Evolutionary conservation across 1,140 invertebrate species (phyloP).

Genomic region (Drosophila setifemur): DNA sequence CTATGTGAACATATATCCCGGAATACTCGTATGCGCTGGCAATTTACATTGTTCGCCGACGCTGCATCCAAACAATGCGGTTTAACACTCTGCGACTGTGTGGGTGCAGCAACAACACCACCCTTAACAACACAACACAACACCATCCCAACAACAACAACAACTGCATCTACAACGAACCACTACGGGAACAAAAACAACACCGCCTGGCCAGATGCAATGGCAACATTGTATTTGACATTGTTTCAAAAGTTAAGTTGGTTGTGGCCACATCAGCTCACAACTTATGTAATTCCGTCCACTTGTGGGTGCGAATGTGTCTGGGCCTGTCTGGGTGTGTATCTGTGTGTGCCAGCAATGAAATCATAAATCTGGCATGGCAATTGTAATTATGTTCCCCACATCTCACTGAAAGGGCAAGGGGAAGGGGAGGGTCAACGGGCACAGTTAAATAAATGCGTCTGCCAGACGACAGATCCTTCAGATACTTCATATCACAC

Average conservation of each 20-base stretch:
- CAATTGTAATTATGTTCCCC: constrained; percentile 48
- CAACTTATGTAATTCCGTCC: constrained; percentile 33
- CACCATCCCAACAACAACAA: background rate
- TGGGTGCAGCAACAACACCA: too few relatives aligned
- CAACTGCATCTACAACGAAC: constrained; percentile 1
- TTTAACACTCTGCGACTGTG: constrained; percentile 8
- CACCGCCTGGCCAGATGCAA: constrained; percentile 2
- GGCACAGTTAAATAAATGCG: constrained; percentile 18
- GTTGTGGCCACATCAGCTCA: constrained; percentile 61
- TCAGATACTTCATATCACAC: constrained; percentile 4
- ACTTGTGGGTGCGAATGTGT: background rate
- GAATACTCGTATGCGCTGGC: constrained; percentile 12
- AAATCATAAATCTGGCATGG: constrained; percentile 50
- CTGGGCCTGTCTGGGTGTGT: background rate
- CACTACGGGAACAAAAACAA: background rate
- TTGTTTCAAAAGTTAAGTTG: constrained; percentile 76
- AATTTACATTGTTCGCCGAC: constrained; percentile 41
- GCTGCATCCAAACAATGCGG: constrained; percentile 45
- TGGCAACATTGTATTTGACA: constrained; percentile 61
- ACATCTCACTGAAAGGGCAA: too few relatives aligned
- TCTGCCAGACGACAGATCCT: background rate
- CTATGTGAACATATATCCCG: too few relatives aligned
- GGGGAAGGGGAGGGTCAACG: background rate
- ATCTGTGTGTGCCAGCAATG: constrained; percentile 15
- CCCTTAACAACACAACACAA: constrained; percentile 2